Percentiles rank a stretch among this genome's conserved stretches.
phyloP scores from a whole-genome alignment of 2,797 vertebrate genomes.

The Anguilla pacifica region DNA sequence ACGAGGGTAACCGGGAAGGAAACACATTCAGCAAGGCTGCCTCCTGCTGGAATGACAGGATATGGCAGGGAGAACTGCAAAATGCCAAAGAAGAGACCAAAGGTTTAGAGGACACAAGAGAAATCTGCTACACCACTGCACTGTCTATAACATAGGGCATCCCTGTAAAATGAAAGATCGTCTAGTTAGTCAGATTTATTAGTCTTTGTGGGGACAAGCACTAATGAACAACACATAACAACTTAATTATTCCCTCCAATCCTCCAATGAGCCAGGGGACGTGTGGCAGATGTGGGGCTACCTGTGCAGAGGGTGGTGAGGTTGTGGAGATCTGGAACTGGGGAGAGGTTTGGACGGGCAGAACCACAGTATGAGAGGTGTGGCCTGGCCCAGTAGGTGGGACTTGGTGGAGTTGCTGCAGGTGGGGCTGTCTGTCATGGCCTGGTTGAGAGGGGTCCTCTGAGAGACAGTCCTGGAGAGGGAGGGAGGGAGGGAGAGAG shows the following conservation, averaged over 20 bases:
- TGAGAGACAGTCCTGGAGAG: slow-evolving; percentile 21
- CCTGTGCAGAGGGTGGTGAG: slow-evolving; percentile 20
- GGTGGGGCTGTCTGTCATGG: slow-evolving; percentile 38
- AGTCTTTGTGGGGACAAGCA: background rate
- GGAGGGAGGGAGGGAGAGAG: slow-evolving; percentile 30
- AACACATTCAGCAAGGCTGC: slow-evolving; percentile 75
- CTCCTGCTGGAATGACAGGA: slow-evolving; percentile 80
- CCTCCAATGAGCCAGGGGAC: background rate
- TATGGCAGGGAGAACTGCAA: slow-evolving; percentile 85
- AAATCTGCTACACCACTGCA: background rate
- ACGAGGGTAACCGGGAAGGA: slow-evolving; percentile 67
- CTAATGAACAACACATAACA: background rate
- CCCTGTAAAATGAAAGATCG: background rate
- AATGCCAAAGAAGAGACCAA: slow-evolving; percentile 61
- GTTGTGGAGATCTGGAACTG: slow-evolving; percentile 68
- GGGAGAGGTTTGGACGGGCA: slow-evolving; percentile 33
- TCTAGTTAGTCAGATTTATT: background rate
- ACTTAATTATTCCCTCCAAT: background rate
- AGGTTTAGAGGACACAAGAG: slow-evolving; percentile 57
- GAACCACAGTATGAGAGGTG: slow-evolving; percentile 25
- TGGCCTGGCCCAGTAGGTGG: slow-evolving; percentile 33
- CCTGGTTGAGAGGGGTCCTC: slow-evolving; percentile 36
- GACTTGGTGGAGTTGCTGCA: slow-evolving; percentile 42
- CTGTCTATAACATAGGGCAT: slow-evolving; percentile 3
- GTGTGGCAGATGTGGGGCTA: background rate